These are phyloP conservation scores for Premnoplex brunnescens DNA, from an alignment of 2,797 vertebrate species.

Conservation along the genomic window DNA sequence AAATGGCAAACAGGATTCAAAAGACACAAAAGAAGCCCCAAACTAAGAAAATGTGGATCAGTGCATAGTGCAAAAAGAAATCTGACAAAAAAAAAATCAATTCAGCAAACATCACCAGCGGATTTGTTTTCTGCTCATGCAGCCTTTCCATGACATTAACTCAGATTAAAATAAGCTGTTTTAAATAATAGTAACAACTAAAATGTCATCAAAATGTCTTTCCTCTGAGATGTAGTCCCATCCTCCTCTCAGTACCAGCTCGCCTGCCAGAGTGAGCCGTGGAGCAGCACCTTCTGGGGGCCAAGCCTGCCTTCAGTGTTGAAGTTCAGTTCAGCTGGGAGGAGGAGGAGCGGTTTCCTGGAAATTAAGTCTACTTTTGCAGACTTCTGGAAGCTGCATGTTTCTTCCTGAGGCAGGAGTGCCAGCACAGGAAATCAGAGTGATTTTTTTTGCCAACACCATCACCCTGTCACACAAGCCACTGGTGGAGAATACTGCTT, in stretches of 20 bases:
- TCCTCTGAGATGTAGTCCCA: neutral
- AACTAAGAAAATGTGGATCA: neutral
- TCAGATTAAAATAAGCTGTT: constrained; percentile 22
- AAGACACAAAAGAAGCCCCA: neutral
- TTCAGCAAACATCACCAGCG: neutral
- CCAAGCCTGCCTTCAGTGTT: neutral
- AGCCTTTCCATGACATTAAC: neutral
- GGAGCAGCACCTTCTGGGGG: neutral
- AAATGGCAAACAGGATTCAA: neutral
- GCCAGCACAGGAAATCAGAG: neutral
- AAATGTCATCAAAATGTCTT: neutral
- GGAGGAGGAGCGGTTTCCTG: neutral
- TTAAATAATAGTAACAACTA: constrained; percentile 32
- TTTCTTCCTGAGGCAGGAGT: neutral
- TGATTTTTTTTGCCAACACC: neutral
- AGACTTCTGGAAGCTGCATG: neutral
- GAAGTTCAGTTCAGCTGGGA: neutral
- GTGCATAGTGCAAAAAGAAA: neutral
- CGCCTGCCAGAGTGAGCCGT: neutral
- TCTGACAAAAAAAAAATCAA: neutral
- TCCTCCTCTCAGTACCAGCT: neutral
- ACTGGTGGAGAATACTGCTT: neutral
- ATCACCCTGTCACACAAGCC: neutral
- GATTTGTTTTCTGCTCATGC: constrained; percentile 7
- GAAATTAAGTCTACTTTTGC: neutral